Conservation (phyloP, 1,140 invertebrate genomes). For the Drosophila ananassae region DNA sequence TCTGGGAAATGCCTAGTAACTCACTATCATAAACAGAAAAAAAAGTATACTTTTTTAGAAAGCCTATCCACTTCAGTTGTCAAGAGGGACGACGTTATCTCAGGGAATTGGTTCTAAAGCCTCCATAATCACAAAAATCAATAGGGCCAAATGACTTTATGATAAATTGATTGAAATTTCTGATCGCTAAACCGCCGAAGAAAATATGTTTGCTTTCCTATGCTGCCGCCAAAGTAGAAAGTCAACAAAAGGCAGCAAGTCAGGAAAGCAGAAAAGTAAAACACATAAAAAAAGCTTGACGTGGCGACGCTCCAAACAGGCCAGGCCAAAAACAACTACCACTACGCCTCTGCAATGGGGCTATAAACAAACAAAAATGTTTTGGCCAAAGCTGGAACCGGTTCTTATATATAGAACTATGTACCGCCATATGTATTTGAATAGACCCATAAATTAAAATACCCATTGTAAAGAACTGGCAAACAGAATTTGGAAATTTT, state of each 20-base stretch:
- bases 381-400: constrained; percentile 55
- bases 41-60: background rate
- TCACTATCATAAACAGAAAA: background rate
- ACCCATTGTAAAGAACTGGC: background rate
- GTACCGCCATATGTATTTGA: background rate
- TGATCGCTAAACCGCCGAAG: constrained; percentile 5
- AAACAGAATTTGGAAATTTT: constrained; percentile 6
- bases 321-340: constrained; percentile 24
- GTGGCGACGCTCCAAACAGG: constrained; percentile 51
- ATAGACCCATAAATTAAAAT: constrained; percentile 18
- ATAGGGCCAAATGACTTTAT: constrained; percentile 29
- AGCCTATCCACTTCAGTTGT: constrained; percentile 23
- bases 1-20: constrained; percentile 22
- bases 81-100: constrained; percentile 20
- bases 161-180: constrained; percentile 44
- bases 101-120: constrained; percentile 9
- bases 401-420: constrained; percentile 43
- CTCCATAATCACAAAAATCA: constrained; percentile 37
- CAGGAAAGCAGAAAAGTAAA: no score
- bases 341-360: constrained; percentile 54
- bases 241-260: constrained; percentile 38
- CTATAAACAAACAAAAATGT: constrained; percentile 53
- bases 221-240: constrained; percentile 49
- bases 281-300: constrained; percentile 47
- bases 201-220: constrained; percentile 26